Base-by-base conservation (phyloP, 1,140 invertebrate genomes). In the Oedothorax gibbosus region DNA sequence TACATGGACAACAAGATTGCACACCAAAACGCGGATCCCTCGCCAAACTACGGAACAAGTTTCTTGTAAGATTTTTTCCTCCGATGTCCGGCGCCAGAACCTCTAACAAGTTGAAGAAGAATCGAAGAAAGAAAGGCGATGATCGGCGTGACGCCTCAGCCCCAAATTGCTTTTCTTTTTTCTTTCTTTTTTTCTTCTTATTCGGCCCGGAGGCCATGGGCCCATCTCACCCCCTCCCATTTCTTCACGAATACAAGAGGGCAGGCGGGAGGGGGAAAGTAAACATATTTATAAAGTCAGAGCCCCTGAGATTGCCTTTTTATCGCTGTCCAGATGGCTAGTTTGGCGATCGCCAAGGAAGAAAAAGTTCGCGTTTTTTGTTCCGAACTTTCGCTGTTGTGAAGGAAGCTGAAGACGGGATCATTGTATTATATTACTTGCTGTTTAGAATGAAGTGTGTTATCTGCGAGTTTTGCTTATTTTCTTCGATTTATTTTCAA, bases 271-370 rank as follows among this genome's bases (percentile, higher is more conserved):
- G 76, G 62, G 21, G 20, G 53, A 82, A 82, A 82, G 80, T 73
- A 82, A 82, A 82, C 80, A 82, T 82, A 82, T 82, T 82, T 82
- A 73, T 82, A 82, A 73, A 73, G 60, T 72, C 80, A 82, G 80
- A 53, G 50, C 18, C 78, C 80, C 65, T 82, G 35, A 35, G 80
- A 82, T 82, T 64, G 80, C 80, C 80, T 57, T 82, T 82, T 82
- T 82, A 82, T 82, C 80, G 66, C 80, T 73, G 54, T 35, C 35
- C 80, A 82, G 57, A 68, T 79, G 77, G 80, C 69, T 73, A 73
- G 49, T 64, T 82, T 82, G 80, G 80, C 80, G 80, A 18, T 82
- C 80, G 80, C 80, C 80, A 73, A 82, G 7, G 3, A 2, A 11
- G 35, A 35, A 35, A 35, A 35, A 35, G 35, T 35, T 35, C n/a